phyloP scores from a whole-genome alignment of 2,888 invertebrate species.

The Polydesmus complanatus region DNA sequence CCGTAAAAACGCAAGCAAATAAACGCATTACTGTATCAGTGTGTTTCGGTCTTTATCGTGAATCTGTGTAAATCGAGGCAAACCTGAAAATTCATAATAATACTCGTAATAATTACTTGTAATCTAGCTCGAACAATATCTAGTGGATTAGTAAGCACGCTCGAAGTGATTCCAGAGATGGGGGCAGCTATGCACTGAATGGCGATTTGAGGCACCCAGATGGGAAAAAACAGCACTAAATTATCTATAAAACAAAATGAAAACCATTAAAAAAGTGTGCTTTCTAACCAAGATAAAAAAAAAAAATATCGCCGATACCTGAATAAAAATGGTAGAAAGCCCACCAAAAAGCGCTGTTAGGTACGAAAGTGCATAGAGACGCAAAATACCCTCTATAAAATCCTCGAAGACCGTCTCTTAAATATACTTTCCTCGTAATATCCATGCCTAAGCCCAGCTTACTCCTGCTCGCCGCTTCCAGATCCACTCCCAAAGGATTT shows the following conservation, averaged over 20 bases:
- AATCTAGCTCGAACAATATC: constrained; percentile 83
- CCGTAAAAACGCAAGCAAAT: too few species aligned
- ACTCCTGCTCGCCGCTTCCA: constrained; percentile 16
- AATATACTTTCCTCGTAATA: constrained; percentile 62
- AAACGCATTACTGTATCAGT: too few species aligned
- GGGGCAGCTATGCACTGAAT: constrained; percentile 82
- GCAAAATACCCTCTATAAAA: constrained; percentile 90
- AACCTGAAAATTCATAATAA: constrained; percentile 6
- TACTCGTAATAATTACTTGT: constrained; percentile 48
- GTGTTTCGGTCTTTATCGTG: too few species aligned
- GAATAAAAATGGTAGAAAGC: constrained; percentile 84
- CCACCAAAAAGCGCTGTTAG: constrained; percentile 98
- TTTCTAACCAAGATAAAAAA: too few species aligned
- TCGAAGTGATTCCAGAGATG: constrained; percentile 81
- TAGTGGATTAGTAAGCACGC: constrained; percentile 85
- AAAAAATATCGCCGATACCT: too few species aligned
- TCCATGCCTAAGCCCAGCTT: constrained; percentile 44
- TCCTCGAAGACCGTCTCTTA: constrained; percentile 65
- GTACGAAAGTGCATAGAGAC: constrained; percentile 82
- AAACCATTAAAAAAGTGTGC: not conserved
- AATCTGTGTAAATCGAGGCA: not conserved
- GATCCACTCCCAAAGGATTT: constrained; percentile 55
- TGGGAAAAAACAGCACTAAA: constrained; percentile 53
- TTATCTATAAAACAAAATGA: constrained; percentile 47
- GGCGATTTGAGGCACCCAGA: constrained; percentile 62